A percentile compares a stretch with the other conserved stretches of the same genome.
Evolutionary conservation across 2,113 vertebrate genomes (phyloP).

Genomic region (Campylorhamphus procurvoides): DNA sequence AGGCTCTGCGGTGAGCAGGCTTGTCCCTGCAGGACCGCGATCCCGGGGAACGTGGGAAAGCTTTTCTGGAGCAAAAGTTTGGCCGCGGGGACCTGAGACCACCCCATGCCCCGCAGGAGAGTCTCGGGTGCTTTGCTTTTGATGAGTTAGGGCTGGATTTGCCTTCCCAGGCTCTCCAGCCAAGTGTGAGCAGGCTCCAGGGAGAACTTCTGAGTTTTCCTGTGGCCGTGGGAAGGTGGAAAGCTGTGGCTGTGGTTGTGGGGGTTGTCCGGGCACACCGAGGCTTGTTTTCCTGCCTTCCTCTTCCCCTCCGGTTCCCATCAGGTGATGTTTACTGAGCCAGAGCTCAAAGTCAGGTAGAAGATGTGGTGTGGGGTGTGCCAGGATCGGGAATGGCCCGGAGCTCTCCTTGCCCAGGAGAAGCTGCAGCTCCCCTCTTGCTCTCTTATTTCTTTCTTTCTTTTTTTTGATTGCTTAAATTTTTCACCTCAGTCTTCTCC

Average conservation of each 20-base stretch:
- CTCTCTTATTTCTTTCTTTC: not conserved
- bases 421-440: not conserved
- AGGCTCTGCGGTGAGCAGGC: not conserved
- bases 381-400: not conserved
- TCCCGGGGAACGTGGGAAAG: not conserved
- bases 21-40: not conserved
- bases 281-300: not conserved
- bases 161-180: not conserved
- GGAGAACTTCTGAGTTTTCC: not conserved
- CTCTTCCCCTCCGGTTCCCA: not conserved
- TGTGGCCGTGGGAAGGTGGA: not conserved
- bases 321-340: not conserved
- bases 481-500: not conserved
- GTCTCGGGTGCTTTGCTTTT: accelerated
- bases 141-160: accelerated
- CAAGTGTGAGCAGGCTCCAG: not conserved
- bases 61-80: not conserved
- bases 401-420: not conserved
- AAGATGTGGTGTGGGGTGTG: not conserved
- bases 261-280: not conserved
- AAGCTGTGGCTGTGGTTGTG: not conserved
- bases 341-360: not conserved
- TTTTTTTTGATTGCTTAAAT: not conserved
- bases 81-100: not conserved
- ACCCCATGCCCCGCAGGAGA: not conserved